These are phyloP conservation scores for Cerastis rubricosa DNA, from an alignment of 2,888 invertebrate species.

Conservation along the genomic window DNA sequence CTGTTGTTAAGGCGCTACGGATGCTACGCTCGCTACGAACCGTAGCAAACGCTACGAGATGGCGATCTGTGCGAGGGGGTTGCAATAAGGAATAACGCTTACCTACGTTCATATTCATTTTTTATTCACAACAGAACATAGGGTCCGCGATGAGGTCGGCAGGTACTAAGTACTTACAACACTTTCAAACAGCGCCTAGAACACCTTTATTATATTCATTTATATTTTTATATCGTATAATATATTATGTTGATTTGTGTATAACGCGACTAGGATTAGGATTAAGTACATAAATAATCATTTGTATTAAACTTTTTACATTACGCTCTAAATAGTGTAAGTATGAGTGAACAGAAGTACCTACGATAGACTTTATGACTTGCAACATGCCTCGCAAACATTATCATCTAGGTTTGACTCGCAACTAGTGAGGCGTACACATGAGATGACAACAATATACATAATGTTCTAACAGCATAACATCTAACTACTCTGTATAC, in stretches of 20 bases:
- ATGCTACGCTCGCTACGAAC: neutral
- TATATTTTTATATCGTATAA: constrained; percentile 49
- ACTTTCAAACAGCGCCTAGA: constrained; percentile 55
- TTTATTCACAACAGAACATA: constrained; percentile 87
- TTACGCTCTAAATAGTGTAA: constrained; percentile 36
- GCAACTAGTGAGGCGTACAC: constrained; percentile 41
- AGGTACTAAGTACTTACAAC: constrained; percentile 70
- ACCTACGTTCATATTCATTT: constrained; percentile 77
- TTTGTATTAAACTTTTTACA: constrained; percentile 56
- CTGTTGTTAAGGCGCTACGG: neutral
- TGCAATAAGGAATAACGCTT: constrained; percentile 54
- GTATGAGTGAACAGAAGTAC: constrained; percentile 9
- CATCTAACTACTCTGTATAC: constrained; percentile 64
- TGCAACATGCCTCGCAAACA: neutral
- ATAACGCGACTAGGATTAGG: constrained; percentile 50
- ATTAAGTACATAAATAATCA: constrained; percentile 59
- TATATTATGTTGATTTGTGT: constrained; percentile 59
- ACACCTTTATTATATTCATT: constrained; percentile 49
- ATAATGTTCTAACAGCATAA: constrained; percentile 59
- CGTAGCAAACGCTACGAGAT: neutral
- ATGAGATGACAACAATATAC: constrained; percentile 33
- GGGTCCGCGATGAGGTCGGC: constrained; percentile 71
- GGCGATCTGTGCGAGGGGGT: neutral
- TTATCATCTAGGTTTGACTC: neutral
- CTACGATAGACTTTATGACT: constrained; percentile 14